Percentiles rank a stretch among this genome's conserved stretches.
Evolutionary conservation across 2,888 invertebrate genomes (phyloP).

Genomic region (Heliconius sara): DNA sequence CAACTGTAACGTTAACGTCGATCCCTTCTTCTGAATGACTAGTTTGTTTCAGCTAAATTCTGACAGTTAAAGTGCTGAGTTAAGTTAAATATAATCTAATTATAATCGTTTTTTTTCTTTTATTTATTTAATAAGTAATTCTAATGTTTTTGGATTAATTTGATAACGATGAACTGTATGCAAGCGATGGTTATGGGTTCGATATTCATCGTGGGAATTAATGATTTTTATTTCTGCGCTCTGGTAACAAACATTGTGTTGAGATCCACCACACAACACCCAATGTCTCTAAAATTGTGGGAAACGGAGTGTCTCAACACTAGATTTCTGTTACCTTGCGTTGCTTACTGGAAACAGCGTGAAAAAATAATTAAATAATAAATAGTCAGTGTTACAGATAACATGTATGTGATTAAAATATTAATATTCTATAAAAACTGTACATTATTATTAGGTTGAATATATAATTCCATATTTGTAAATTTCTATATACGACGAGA

Average conservation of each 20-base stretch:
- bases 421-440: no score
- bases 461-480: no score
- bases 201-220: background rate
- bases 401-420: background rate
- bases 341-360: background rate
- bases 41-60: background rate
- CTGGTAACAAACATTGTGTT: background rate
- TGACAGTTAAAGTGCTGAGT: conserved; percentile 12
- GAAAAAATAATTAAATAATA: background rate
- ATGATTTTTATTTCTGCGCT: background rate
- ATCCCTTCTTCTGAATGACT: background rate
- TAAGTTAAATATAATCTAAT: background rate
- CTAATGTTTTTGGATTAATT: background rate
- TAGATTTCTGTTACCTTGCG: background rate
- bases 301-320: background rate
- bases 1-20: background rate
- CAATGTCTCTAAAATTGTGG: background rate
- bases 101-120: background rate
- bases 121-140: background rate
- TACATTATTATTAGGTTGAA: no score
- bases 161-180: background rate
- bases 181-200: background rate
- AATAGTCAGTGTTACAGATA: background rate
- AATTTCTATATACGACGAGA: no score
- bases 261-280: background rate